These are phyloP conservation scores for Drosophila burlai DNA, from an alignment of 1,140 invertebrate species.

Conservation along the genomic window DNA sequence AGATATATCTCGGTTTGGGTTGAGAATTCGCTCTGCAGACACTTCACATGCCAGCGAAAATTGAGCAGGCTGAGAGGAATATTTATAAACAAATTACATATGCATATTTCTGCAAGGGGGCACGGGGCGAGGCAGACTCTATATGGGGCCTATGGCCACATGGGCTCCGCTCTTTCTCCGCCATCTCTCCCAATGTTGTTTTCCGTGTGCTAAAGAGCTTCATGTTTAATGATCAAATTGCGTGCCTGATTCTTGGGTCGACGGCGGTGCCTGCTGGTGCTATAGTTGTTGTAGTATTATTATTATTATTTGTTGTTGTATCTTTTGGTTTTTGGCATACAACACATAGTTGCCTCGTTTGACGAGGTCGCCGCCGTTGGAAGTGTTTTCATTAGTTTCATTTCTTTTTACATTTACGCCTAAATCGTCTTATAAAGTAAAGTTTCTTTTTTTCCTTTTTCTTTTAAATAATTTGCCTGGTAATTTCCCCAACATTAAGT, in stretches of 20 bases:
- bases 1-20: slow-evolving; percentile 34
- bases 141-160: slow-evolving; percentile 49
- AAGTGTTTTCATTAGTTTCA: slow-evolving; percentile 82
- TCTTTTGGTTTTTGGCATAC: slow-evolving; percentile 20
- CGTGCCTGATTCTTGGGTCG: slow-evolving; percentile 68
- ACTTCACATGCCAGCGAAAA: slow-evolving; percentile 38
- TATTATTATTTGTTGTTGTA: slow-evolving; percentile 18
- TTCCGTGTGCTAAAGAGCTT: slow-evolving; percentile 81
- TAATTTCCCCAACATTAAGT: slow-evolving; percentile 71
- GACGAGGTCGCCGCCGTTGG: slow-evolving; percentile 51
- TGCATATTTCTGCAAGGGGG: slow-evolving; percentile 63
- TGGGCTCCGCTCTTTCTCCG: slow-evolving; percentile 19
- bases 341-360: slow-evolving; percentile 57
- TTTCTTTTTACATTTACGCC: slow-evolving; percentile 75
- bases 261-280: slow-evolving; percentile 53
- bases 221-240: slow-evolving; percentile 83
- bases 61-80: slow-evolving; percentile 31
- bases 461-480: slow-evolving; percentile 27
- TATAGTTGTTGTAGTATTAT: slow-evolving; percentile 49
- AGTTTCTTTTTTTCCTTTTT: slow-evolving; percentile 1
- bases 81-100: slow-evolving; percentile 80
- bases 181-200: slow-evolving; percentile 38
- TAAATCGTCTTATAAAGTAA: slow-evolving; percentile 68
- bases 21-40: slow-evolving; percentile 42
- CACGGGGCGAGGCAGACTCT: slow-evolving; percentile 15